These are phyloP conservation scores for Patagioenas fasciata DNA, from an alignment of 2,113 vertebrate species.

Conservation along the genomic window DNA sequence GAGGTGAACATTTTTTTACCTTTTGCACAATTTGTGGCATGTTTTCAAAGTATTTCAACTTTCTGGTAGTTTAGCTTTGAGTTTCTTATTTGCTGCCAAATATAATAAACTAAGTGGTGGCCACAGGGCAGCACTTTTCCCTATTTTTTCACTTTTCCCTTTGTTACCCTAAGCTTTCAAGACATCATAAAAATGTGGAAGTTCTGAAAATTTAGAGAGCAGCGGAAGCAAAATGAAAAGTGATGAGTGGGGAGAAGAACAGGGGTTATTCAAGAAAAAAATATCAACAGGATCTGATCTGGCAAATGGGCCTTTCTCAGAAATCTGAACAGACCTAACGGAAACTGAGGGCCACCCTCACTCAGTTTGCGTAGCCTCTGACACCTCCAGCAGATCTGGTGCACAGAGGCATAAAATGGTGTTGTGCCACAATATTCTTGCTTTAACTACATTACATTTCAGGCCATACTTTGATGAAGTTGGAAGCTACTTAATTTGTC, in stretches of 20 bases:
- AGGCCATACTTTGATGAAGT: background rate
- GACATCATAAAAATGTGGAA: conserved; percentile 11
- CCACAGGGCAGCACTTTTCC: background rate
- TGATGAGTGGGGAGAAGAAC: background rate
- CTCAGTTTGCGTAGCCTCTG: background rate
- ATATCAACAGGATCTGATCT: background rate
- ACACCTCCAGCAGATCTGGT: background rate
- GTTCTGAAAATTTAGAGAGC: background rate
- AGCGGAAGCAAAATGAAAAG: background rate
- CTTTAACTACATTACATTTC: background rate
- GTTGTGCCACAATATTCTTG: background rate
- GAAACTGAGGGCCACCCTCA: background rate
- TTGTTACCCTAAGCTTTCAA: conserved; percentile 32
- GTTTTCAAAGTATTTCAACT: conserved; percentile 1
- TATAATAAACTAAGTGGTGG: conserved; percentile 7
- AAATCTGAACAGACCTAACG: background rate
- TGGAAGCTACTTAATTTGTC: background rate
- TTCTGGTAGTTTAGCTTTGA: conserved; percentile 11
- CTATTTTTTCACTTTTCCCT: background rate
- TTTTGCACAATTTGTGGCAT: conserved; percentile 28
- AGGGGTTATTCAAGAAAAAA: background rate
- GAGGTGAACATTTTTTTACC: background rate
- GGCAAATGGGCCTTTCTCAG: background rate
- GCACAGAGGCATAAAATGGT: background rate
- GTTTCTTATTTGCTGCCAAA: conserved; percentile 40